Percentiles rank a stretch among this genome's conserved stretches.
Evolutionary conservation across 2,113 vertebrate species (phyloP).

Genomic region (Vanacampus margaritifer): DNA sequence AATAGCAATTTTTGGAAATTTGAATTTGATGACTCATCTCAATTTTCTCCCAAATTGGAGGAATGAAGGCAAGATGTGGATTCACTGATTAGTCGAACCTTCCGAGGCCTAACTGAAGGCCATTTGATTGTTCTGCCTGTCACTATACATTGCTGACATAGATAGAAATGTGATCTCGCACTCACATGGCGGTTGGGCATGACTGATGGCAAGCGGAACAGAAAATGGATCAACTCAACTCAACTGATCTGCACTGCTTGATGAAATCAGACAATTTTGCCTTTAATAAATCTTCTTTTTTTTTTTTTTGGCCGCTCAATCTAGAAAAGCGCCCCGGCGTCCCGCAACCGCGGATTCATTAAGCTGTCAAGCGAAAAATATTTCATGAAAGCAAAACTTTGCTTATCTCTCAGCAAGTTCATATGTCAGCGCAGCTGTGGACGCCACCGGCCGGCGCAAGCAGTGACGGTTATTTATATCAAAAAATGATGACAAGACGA

Average conservation of each 20-base stretch:
- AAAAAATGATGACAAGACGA: conserved; percentile 62
- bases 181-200: not conserved
- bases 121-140: too few species aligned
- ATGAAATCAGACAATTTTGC: not conserved
- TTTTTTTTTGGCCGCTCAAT: not conserved
- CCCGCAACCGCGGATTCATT: not conserved
- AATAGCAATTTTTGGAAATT: too few species aligned
- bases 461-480: conserved; percentile 71
- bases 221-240: not conserved
- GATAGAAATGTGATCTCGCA: too few species aligned
- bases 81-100: too few species aligned
- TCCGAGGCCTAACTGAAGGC: too few species aligned
- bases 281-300: not conserved
- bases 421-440: conserved; percentile 23
- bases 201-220: not conserved
- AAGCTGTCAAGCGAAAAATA: not conserved
- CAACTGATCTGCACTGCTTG: not conserved
- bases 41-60: too few species aligned
- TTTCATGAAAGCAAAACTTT: conserved; percentile 40
- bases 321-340: not conserved
- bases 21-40: too few species aligned
- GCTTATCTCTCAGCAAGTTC: conserved; percentile 29
- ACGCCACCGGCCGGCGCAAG: conserved; percentile 27
- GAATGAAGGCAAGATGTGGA: too few species aligned
- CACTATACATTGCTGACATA: too few species aligned